A percentile compares a stretch with the other conserved stretches of the same genome.
phyloP scores from a whole-genome alignment of 2,888 invertebrate species.

The Polydesmus complanatus region DNA sequence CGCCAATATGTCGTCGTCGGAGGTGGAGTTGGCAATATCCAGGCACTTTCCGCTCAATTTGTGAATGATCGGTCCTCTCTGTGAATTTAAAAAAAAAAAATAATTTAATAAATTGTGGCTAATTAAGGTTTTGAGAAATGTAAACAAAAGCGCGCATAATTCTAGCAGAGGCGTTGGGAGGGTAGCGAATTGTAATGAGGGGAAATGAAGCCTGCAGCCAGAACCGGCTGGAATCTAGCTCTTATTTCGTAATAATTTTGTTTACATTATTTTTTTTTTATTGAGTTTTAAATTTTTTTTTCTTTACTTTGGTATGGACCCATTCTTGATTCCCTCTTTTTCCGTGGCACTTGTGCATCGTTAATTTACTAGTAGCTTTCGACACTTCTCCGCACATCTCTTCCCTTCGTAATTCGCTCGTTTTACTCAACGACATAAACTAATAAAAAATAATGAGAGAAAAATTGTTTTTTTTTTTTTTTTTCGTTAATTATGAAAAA shows the following conservation, averaged over 20 bases:
- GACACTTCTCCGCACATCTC: conserved; percentile 48
- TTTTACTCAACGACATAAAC: conserved; percentile 56
- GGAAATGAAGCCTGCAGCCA: too few relatives aligned
- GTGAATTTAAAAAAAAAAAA: background rate
- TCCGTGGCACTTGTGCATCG: conserved; percentile 20
- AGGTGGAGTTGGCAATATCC: conserved; percentile 27
- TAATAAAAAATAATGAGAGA: conserved; percentile 24
- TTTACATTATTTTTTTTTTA: too few relatives aligned
- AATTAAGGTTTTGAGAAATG: too few relatives aligned
- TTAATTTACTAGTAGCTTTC: conserved; percentile 14
- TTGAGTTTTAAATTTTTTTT: background rate
- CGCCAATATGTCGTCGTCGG: conserved; percentile 23
- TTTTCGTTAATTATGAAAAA: too few relatives aligned
- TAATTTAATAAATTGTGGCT: background rate
- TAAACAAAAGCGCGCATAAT: too few relatives aligned
- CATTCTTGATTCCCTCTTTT: conserved; percentile 23
- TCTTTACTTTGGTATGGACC: conserved; percentile 23
- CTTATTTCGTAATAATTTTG: too few relatives aligned
- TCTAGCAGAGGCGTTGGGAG: too few relatives aligned
- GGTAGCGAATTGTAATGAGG: too few relatives aligned
- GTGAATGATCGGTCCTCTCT: conserved; percentile 17
- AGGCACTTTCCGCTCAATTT: conserved; percentile 44
- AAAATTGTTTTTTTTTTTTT: too few relatives aligned
- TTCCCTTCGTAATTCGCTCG: conserved; percentile 60
- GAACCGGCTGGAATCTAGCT: too few relatives aligned